Evolutionary conservation across 2,113 vertebrate species (phyloP).

Genomic region (Mugil cephalus): DNA sequence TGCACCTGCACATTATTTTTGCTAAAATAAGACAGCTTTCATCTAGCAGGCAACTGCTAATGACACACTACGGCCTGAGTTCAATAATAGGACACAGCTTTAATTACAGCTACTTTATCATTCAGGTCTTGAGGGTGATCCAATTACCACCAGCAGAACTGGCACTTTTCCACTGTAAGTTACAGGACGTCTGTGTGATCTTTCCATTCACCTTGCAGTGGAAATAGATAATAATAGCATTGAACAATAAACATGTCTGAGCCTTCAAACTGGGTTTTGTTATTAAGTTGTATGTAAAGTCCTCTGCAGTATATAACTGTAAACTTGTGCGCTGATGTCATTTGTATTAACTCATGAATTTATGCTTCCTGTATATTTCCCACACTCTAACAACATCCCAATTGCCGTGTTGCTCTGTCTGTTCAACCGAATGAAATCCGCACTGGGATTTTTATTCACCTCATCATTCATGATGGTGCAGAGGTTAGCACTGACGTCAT

Average conservation of each 20-base stretch:
- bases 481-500: no score
- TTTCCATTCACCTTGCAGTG: conserved; percentile 30
- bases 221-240: conserved; percentile 40
- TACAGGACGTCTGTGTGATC: conserved; percentile 45
- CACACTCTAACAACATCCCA: no score
- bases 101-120: neutral
- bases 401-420: no score
- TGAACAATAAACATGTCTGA: neutral
- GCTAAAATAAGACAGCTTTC: no score
- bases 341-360: no score
- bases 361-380: no score
- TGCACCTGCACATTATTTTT: neutral
- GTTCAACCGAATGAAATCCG: no score
- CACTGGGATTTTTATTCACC: no score
- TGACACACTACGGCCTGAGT: neutral
- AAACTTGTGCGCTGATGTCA: no score
- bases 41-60: neutral
- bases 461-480: no score
- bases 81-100: neutral
- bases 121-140: conserved; percentile 37
- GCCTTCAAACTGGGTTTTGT: neutral
- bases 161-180: conserved; percentile 14
- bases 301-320: no score
- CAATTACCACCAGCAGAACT: conserved; percentile 42
- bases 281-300: neutral